These are phyloP conservation scores for Xiphorhynchus erythropygius DNA, from an alignment of 2,797 vertebrate species.

Conservation along the genomic window DNA sequence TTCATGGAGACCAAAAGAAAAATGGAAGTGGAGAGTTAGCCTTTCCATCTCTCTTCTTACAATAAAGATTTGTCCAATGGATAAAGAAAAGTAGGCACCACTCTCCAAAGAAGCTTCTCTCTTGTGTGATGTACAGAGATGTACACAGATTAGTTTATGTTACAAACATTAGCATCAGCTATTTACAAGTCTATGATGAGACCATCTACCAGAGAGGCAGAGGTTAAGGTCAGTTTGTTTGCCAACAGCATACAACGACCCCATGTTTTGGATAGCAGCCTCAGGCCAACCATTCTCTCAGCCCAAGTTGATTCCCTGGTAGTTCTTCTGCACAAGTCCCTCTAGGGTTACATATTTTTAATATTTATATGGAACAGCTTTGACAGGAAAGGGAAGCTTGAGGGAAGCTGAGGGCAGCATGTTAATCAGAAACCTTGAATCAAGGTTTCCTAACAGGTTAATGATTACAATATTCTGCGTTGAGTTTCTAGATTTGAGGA, in stretches of 20 bases:
- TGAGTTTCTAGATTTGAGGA: neutral
- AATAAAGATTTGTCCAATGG: neutral
- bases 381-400: neutral
- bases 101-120: neutral
- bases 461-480: neutral
- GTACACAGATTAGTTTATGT: neutral
- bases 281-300: neutral
- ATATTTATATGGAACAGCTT: constrained; percentile 2
- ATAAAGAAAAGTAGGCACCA: neutral
- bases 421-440: neutral
- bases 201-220: neutral
- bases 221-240: constrained; percentile 3
- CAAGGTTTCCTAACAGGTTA: neutral
- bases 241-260: neutral
- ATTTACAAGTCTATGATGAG: neutral
- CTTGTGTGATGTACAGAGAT: neutral
- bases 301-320: neutral
- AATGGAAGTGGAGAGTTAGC: neutral
- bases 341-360: neutral
- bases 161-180: neutral
- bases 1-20: neutral
- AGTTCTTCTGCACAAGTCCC: neutral
- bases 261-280: neutral
- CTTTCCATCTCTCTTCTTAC: neutral
- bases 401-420: neutral